Conservation (phyloP, 2,888 invertebrate genomes). For the Drosophila mercatorum region DNA sequence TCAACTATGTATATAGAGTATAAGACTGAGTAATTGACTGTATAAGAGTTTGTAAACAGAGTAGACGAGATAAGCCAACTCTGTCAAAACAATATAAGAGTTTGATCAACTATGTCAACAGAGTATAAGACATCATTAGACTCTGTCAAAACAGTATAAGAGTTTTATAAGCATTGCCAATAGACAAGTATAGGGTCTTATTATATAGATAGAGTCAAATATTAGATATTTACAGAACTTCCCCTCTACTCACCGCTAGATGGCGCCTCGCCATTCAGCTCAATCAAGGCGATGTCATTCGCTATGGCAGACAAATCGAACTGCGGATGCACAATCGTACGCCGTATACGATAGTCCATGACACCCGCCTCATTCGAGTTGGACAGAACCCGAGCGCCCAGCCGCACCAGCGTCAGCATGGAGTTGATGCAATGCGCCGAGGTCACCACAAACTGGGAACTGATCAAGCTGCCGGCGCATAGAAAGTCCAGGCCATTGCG, state of each 20-base stretch:
- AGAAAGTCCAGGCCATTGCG: constrained; percentile 86
- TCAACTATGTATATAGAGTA: not conserved
- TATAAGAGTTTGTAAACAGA: no score
- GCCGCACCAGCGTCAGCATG: constrained; percentile 86
- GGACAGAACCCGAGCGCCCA: constrained; percentile 91
- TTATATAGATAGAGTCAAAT: no score
- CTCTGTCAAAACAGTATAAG: no score
- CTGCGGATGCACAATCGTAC: constrained; percentile 88
- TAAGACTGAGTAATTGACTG: no score
- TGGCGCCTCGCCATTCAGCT: constrained; percentile 84
- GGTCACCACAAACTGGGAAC: constrained; percentile 89
- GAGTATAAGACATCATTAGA: no score
- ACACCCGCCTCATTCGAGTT: constrained; percentile 86
- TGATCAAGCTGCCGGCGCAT: constrained; percentile 91
- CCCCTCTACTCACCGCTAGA: constrained; percentile 63
- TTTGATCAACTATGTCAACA: no score
- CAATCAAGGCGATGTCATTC: constrained; percentile 92
- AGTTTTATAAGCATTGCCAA: no score
- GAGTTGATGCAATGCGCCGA: constrained; percentile 86
- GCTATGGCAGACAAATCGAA: constrained; percentile 88
- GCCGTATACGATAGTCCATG: constrained; percentile 88
- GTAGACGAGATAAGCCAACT: no score
- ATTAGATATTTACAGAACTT: not conserved
- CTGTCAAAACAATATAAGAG: no score
- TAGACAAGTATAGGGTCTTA: no score